phyloP scores from a whole-genome alignment of 64 coral and sea anemone species.

The Montipora foliosa region DNA sequence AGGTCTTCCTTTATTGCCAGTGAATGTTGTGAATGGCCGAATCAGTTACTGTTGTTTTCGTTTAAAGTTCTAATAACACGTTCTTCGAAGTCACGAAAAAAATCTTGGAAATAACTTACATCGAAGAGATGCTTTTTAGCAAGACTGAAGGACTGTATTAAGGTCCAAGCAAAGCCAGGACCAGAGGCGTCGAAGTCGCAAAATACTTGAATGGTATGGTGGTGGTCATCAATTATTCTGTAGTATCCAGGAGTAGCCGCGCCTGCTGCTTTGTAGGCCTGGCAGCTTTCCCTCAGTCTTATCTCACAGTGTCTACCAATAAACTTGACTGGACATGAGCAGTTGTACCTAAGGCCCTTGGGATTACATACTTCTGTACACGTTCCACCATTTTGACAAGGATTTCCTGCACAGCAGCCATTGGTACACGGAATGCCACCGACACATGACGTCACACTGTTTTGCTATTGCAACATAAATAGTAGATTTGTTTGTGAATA shows the following conservation, averaged over 20 bases:
- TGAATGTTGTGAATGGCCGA: no score
- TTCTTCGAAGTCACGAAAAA: not conserved
- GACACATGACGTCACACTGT: not conserved
- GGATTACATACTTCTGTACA: conserved; percentile 29
- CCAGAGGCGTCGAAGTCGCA: not conserved
- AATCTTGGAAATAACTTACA: not conserved
- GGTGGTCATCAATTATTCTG: conserved; percentile 13
- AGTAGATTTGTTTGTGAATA: not conserved
- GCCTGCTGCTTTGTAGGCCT: conserved; percentile 18
- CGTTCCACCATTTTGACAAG: conserved; percentile 37
- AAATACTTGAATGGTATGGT: not conserved
- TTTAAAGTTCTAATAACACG: no score
- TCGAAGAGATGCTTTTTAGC: conserved; percentile 28
- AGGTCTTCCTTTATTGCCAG: no score
- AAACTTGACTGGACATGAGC: conserved; percentile 26
- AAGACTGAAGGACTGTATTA: conserved; percentile 45
- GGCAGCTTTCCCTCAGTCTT: conserved; percentile 23
- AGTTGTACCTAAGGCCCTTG: not conserved
- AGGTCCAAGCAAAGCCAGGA: conserved; percentile 23
- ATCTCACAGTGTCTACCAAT: conserved; percentile 45
- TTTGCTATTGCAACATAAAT: not conserved
- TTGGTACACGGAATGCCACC: not conserved
- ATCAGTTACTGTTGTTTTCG: no score
- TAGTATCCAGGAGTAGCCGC: conserved; percentile 6
- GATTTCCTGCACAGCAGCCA: conserved; percentile 18